Conservation (phyloP, 2,113 vertebrate genomes). For the Noctilio leporinus region DNA sequence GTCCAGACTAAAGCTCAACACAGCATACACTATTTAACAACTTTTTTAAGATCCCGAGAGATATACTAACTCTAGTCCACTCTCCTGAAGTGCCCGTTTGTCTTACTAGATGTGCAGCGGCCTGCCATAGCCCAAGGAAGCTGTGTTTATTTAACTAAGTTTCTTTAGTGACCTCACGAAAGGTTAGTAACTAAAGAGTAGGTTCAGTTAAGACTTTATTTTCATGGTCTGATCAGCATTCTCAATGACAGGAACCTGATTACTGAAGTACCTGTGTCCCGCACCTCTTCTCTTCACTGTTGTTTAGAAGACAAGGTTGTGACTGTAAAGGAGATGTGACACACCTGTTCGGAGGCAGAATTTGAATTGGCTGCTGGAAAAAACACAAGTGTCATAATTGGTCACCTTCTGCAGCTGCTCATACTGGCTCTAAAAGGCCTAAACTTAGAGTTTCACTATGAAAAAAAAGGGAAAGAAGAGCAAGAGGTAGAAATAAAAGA, state of each 20-base stretch:
- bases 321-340: not conserved
- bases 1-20: not conserved
- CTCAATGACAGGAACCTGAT: not conserved
- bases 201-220: not conserved
- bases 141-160: not conserved
- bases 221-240: not conserved
- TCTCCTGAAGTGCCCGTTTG: not conserved
- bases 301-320: not conserved
- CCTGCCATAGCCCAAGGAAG: not conserved
- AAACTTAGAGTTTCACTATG: not conserved
- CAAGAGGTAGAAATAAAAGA: not conserved
- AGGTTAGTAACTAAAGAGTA: not conserved
- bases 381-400: not conserved
- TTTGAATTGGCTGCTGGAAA: not conserved
- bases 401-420: not conserved
- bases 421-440: not conserved
- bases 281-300: not conserved
- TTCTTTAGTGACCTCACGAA: slow-evolving; percentile 9
- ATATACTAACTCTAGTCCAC: not conserved
- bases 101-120: not conserved
- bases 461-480: not conserved
- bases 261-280: not conserved
- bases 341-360: not conserved
- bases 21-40: not conserved
- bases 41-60: not conserved